Base-by-base conservation (phyloP, 2,797 vertebrate genomes). In the Bradypodion ventrale region DNA sequence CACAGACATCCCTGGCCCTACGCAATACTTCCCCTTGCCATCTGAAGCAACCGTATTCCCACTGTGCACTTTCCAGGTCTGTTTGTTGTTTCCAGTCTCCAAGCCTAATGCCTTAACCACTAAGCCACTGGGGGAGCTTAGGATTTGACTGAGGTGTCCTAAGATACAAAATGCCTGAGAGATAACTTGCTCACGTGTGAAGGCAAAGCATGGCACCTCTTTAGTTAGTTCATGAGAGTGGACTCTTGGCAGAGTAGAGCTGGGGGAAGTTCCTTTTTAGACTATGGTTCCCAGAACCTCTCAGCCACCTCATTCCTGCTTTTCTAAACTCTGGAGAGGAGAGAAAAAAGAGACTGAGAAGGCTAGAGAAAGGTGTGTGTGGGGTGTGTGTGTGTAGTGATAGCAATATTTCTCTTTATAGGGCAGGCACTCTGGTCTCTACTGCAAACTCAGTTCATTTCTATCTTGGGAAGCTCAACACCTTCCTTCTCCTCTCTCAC, bases 21-120 rank as follows among this genome's bases (percentile, higher is more conserved):
- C 80, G 93, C 89, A 88, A 86, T 93, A 62, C 93, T 89, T 88
- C 92, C 84, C 94, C 77, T 93, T 96, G 82, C 95, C 95, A 93
- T 89, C 95, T 94, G 94, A 97, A 93, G 94, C 97, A 93, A 92
- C 88, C 92, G 91, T 94, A 97, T 46, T 79, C 92, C 19, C 93
- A 94, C 93, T 97, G 97, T 85, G 95, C 94, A 40, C 96, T 97
- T 52, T 96, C 97, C 94, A 97, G 97, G 19, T n/a, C n/a, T n/a
- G n/a, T n/a, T n/a, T n/a, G n/a, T n/a, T n/a, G n/a, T n/a, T n/a
- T n/a, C n/a, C n/a, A n/a, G n/a, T n/a, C n/a, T n/a, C n/a, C n/a
- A n/a, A n/a, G n/a, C n/a, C n/a, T n/a, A n/a, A n/a, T n/a, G n/a
- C n/a, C n/a, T n/a, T n/a, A n/a, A n/a, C n/a, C n/a, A n/a, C n/a